Evolutionary conservation across 2,888 invertebrate genomes (phyloP).

Genomic region (Elegia similella): DNA sequence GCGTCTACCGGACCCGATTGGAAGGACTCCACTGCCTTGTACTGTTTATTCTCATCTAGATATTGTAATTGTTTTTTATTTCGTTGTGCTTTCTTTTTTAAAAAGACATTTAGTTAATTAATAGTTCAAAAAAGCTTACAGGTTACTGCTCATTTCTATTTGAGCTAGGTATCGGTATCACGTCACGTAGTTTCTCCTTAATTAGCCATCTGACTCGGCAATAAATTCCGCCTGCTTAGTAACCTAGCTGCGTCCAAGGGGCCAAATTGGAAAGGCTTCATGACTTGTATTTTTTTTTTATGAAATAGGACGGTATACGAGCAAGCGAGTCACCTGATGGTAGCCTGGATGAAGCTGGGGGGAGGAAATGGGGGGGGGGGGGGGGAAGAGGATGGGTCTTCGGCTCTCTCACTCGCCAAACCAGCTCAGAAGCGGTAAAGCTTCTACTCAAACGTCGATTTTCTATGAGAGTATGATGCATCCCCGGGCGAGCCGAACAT

Average conservation of each 20-base stretch:
- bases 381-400: no score
- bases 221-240: constrained; percentile 8
- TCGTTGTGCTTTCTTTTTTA: not conserved
- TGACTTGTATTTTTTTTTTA: no score
- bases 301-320: no score
- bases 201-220: constrained; percentile 3
- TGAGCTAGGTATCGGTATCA: not conserved
- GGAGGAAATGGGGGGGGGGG: no score
- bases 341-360: no score
- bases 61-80: not conserved
- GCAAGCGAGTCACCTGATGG: no score
- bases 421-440: no score
- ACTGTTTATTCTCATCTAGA: not conserved
- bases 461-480: no score
- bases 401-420: no score
- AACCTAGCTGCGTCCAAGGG: not conserved
- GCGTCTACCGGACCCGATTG: not conserved
- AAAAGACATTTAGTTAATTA: no score
- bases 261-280: constrained; percentile 6
- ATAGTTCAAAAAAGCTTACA: not conserved
- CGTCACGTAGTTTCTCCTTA: not conserved
- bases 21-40: constrained; percentile 1
- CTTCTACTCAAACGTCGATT: no score
- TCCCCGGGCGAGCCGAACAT: no score
- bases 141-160: not conserved